These are phyloP conservation scores for Notolepis coatsorum DNA, from an alignment of 2,797 vertebrate species.

Conservation along the genomic window DNA sequence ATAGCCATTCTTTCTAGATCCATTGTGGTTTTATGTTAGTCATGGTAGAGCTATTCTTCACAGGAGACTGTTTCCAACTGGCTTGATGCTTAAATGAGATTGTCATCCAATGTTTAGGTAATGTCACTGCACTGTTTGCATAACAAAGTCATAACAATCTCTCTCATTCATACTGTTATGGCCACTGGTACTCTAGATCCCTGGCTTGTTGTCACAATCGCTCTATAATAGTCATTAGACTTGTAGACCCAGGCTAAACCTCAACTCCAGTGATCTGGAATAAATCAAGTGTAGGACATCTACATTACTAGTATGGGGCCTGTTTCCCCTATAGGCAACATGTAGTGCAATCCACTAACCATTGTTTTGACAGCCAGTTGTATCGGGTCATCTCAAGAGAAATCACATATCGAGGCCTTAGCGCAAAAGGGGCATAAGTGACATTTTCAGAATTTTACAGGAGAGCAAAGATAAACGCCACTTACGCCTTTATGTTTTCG, in stretches of 20 bases:
- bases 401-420: too few species aligned
- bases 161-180: neutral
- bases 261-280: neutral
- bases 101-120: neutral
- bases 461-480: too few species aligned
- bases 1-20: neutral
- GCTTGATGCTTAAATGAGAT: neutral
- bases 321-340: neutral
- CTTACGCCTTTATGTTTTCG: too few species aligned
- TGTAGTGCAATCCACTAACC: neutral
- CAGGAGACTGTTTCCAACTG: neutral
- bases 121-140: neutral
- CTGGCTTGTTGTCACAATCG: neutral
- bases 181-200: neutral
- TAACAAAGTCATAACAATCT: neutral
- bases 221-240: neutral
- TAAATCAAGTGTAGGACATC: too few species aligned
- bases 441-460: too few species aligned
- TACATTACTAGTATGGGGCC: neutral
- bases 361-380: neutral
- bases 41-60: too few species aligned
- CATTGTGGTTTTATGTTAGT: conserved; percentile 5
- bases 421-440: too few species aligned
- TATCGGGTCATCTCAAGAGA: conserved; percentile 17
- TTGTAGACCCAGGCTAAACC: neutral